A percentile compares a stretch with the other conserved stretches of the same genome.
Evolutionary conservation across 2,113 vertebrate species (phyloP).

Genomic region (Nicator chloris): DNA sequence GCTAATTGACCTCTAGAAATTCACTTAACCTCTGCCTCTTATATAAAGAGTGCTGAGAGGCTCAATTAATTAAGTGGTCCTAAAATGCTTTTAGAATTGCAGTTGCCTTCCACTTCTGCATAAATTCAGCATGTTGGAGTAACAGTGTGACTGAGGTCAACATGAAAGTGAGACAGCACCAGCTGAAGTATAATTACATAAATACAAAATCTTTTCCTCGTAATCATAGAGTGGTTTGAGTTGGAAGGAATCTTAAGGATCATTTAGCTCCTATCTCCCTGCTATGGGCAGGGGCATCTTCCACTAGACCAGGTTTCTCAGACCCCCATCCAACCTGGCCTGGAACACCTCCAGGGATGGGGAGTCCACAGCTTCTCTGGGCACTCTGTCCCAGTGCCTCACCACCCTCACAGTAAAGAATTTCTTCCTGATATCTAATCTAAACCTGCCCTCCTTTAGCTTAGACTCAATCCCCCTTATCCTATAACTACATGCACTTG

Average conservation of each 20-base stretch:
- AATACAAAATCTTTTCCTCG: not conserved
- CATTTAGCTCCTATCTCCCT: not conserved
- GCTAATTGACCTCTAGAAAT: not conserved
- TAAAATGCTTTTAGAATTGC: constrained; percentile 10
- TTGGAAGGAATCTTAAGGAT: not conserved
- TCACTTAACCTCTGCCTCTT: constrained; percentile 11
- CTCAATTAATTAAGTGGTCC: constrained; percentile 16
- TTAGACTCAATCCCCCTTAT: not conserved
- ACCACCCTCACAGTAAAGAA: not conserved
- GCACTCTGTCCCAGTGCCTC: not conserved
- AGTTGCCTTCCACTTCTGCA: not conserved
- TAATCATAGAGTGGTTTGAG: not conserved
- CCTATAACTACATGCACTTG: not conserved
- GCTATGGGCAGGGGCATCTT: not conserved
- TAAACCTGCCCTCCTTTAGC: not conserved
- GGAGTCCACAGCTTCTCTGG: not conserved
- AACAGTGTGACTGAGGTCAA: not conserved
- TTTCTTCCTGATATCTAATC: not conserved
- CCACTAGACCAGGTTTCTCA: not conserved
- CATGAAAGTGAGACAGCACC: not conserved
- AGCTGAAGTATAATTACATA: not conserved
- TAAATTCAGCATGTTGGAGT: not conserved
- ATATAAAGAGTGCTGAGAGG: not conserved
- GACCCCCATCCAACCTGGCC: not conserved
- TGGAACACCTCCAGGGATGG: not conserved